Base-by-base conservation (phyloP, 2,113 vertebrate species). In the Phyllopteryx taeniolatus region DNA sequence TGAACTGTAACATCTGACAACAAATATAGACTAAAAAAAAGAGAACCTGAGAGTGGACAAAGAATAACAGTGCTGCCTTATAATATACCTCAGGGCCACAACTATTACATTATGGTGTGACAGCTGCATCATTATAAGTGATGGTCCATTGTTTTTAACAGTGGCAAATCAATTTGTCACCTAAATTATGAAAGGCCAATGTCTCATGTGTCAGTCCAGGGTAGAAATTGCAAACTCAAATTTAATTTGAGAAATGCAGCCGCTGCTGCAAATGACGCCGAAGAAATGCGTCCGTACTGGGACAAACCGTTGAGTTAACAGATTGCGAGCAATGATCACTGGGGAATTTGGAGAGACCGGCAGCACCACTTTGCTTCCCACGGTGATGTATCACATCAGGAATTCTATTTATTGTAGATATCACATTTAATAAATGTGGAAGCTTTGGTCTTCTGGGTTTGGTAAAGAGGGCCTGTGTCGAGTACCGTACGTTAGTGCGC, bases 391-490 rank as follows among this genome's bases (percentile, higher is more conserved):
- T 74, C 57, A 70, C 66, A 75, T 74, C 71, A 57, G 54, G 72
- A 73, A 63, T 61, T 67, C 72, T 78, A 79, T 83, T 79, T 72
- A 70, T 81, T 77, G 22, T 27, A 54, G 20, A 70, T 72, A 78
- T 80, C 74, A 76, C 72, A 71, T 74, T 12, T 73, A 77, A 82
- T 85, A 70, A 69, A 82, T 73, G 61, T 63, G 15, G 66, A 39
- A 75, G 73, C 61, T 64, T 79, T 76, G 80, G 72, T 64, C 49
- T 62, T 64, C 60, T 1, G 11, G 19, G 20, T 71, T 35, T 35
- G 66, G 78, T 42, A 53, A 42, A 77, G 67, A 8, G 9, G n/a
- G n/a, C 64, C 10, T 43, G 11, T 64, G 46, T 72, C 68, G 62
- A 60, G 47, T 35, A 47, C 35, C 67, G 76, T 4, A 0, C 43